Percentiles rank a stretch among this genome's conserved stretches.
Evolutionary conservation across 2,113 vertebrate genomes (phyloP).

Genomic region (Pygoscelis antarcticus): DNA sequence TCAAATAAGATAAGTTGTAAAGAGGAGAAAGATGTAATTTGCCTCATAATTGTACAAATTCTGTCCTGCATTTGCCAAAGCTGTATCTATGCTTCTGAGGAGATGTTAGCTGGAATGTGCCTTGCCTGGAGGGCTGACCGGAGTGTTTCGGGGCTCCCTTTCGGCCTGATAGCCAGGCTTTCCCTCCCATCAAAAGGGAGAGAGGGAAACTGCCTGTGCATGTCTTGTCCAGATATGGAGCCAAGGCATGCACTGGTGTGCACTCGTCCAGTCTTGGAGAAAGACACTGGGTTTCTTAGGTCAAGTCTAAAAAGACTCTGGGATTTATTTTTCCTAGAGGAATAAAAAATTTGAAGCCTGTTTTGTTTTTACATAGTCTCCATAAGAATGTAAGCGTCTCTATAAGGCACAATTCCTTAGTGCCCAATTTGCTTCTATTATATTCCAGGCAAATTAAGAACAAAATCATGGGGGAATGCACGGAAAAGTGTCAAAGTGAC

Average conservation of each 20-base stretch:
- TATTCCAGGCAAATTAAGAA: constrained; percentile 62
- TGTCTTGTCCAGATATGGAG: neutral
- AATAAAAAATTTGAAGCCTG: neutral
- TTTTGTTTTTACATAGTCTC: constrained; percentile 4
- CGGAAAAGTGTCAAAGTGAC: constrained; percentile 24
- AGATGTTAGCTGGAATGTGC: neutral
- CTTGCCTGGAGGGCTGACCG: neutral
- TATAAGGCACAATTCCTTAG: constrained; percentile 44
- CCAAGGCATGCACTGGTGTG: neutral
- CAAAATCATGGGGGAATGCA: constrained; percentile 4
- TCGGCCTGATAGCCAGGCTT: neutral
- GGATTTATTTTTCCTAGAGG: constrained; percentile 9
- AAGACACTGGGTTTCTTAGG: neutral
- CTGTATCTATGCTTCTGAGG: neutral
- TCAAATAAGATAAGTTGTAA: neutral
- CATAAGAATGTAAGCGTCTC: neutral
- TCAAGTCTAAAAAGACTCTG: neutral
- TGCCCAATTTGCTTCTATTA: constrained; percentile 51
- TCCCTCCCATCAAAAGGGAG: neutral
- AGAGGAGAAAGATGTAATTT: neutral
- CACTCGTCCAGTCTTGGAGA: neutral
- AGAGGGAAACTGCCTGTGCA: neutral
- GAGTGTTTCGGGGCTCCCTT: neutral
- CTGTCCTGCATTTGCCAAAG: neutral
- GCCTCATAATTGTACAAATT: neutral